These are phyloP conservation scores for Clistopyga incitator DNA, from an alignment of 2,888 invertebrate genomes.

Conservation along the genomic window DNA sequence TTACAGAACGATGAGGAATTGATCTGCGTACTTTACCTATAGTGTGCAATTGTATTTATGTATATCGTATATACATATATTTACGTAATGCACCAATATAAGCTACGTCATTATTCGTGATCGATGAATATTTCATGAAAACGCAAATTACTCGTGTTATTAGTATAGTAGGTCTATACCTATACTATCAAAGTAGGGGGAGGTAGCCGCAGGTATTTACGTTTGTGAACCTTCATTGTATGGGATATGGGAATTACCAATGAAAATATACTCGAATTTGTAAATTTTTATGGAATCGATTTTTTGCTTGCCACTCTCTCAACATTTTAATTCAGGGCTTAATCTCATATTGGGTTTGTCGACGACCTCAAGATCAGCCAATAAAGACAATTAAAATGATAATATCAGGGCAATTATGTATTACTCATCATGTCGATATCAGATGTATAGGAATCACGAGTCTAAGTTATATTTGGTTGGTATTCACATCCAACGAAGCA, in stretches of 20 bases:
- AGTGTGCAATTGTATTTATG: slow-evolving; percentile 11
- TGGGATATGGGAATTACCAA: not conserved
- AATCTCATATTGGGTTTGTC: too few relatives aligned
- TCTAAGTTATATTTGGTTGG: not conserved
- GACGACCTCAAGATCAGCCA: too few relatives aligned
- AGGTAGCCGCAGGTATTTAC: not conserved
- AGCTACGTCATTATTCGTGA: slow-evolving; percentile 51
- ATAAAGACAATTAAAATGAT: not conserved
- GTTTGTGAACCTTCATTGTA: not conserved
- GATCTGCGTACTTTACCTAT: slow-evolving; percentile 30
- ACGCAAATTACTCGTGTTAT: slow-evolving; percentile 65
- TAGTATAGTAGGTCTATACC: slow-evolving; percentile 51
- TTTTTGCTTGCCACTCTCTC: too few relatives aligned
- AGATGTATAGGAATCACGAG: not conserved
- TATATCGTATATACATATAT: slow-evolving; percentile 25
- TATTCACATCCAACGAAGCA: slow-evolving; percentile 22
- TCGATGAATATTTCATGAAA: slow-evolving; percentile 68
- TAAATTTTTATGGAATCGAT: not conserved
- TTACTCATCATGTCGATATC: not conserved
- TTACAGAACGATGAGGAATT: slow-evolving; percentile 48
- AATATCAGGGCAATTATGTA: not conserved
- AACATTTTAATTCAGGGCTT: too few relatives aligned
- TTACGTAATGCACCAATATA: slow-evolving; percentile 27
- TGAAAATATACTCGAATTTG: not conserved
- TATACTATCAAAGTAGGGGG: slow-evolving; percentile 21